Base-by-base conservation (phyloP, 2,888 invertebrate genomes). In the Zhuqinia jingwanae region DNA sequence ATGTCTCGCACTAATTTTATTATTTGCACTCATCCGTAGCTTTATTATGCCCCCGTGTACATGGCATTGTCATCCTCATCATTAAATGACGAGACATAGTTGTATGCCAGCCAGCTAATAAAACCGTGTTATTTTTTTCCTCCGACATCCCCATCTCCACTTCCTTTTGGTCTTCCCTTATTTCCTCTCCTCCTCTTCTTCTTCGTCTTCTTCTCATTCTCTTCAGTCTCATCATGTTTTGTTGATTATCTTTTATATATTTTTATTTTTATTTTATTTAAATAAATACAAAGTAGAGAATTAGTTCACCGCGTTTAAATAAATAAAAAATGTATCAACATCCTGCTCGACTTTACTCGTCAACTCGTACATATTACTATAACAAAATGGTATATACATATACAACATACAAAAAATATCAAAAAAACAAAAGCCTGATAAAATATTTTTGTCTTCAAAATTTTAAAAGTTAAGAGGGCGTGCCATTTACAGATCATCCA, bases 11-110 rank as follows among this genome's bases (percentile, higher is more conserved):
- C 60, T 60, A 60, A 60, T 60, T 60, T 60, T 60, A 60, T 60
- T 27, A 45, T 68, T 68, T 22, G 42, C 45, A 68, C 68, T 68
- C 65, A 65, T 65, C 65, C 65, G 65, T 10, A 30, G 65, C 36
- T 13, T 42, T 68, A 42, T 68, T 68, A 68, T 17, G 42, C 22
- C 3, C 63, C 36, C 36, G 42, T 45, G 6, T 56, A 11, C 22
- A 56, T 56, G 63, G 63, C 63, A 63, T 68, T 68, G 68, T 68
- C 68, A 68, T 65, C 65, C 65, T 60, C 25, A 25, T 73, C 50
- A 73, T 73, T 27, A 50, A 68, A 68, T 45, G 45, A 68, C 42
- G 20, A 45, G 50, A 27, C 73, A 73, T 73, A 73, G 73, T 73
- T 73, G 73, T 73, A 10, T 50, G 50, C 50, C 25, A 73, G 73